These are phyloP conservation scores for Mastacembelus armatus DNA, from an alignment of 2,797 vertebrate genomes.

Conservation along the genomic window DNA sequence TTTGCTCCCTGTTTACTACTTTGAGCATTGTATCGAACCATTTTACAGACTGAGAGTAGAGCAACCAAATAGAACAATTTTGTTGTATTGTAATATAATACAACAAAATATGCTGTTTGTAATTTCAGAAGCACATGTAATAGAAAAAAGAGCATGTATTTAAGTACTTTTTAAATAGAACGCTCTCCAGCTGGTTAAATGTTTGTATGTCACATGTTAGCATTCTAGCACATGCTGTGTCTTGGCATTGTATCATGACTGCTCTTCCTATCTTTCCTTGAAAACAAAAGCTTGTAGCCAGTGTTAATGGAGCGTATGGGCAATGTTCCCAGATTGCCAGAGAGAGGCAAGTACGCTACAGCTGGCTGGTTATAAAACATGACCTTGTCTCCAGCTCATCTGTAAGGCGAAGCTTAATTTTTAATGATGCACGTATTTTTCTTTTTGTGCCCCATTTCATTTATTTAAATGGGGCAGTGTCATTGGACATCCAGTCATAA, in stretches of 20 bases:
- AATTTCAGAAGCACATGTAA: neutral
- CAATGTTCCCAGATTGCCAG: slow-evolving; percentile 61
- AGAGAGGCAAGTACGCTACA: slow-evolving; percentile 41
- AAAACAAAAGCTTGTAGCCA: slow-evolving; percentile 23
- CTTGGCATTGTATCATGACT: slow-evolving; percentile 35
- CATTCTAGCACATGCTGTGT: slow-evolving; percentile 23
- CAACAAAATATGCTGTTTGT: too few species aligned
- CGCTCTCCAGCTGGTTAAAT: slow-evolving; percentile 27
- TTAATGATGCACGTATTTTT: slow-evolving; percentile 69
- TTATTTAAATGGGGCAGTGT: slow-evolving; percentile 54
- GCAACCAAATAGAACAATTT: too few species aligned
- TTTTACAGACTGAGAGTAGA: too few species aligned
- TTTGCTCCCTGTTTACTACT: too few species aligned
- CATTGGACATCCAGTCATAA: slow-evolving; percentile 52
- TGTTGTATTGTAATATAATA: too few species aligned
- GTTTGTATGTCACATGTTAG: slow-evolving; percentile 18
- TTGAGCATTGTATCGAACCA: too few species aligned
- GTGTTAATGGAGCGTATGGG: slow-evolving; percentile 48
- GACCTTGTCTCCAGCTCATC: slow-evolving; percentile 64
- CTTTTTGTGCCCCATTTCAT: slow-evolving; percentile 50
- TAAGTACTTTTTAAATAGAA: slow-evolving; percentile 23
- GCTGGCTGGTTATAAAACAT: slow-evolving; percentile 56
- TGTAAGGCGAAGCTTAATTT: slow-evolving; percentile 61
- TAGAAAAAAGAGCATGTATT: slow-evolving; percentile 6
- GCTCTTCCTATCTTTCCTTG: slow-evolving; percentile 24